A percentile compares a stretch with the other conserved stretches of the same genome.
phyloP scores from a whole-genome alignment of 2,113 vertebrate species.

The Oryzias javanicus region DNA sequence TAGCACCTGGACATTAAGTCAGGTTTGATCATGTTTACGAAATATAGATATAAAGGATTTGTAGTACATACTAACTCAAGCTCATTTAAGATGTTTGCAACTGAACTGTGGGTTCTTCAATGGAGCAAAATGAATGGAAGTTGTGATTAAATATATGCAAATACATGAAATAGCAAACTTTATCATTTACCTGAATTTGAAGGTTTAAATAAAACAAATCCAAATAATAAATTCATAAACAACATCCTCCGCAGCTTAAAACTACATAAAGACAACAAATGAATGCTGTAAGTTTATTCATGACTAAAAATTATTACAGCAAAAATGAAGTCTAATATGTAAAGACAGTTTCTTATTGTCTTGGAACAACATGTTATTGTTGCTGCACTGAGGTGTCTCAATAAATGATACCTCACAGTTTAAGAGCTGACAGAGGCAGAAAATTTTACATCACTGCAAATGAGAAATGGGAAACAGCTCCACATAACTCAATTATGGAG shows the following conservation, averaged over 20 bases:
- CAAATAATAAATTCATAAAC: slow-evolving; percentile 9
- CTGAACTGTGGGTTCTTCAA: slow-evolving; percentile 12
- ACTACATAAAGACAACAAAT: too few species aligned
- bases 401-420: slow-evolving; percentile 17
- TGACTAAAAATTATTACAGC: too few species aligned
- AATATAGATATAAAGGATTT: too few species aligned
- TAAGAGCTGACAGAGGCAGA: background rate
- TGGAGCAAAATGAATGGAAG: slow-evolving; percentile 8
- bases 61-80: too few species aligned
- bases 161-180: slow-evolving; percentile 1
- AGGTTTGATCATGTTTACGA: too few species aligned
- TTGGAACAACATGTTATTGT: background rate
- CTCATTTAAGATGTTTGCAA: slow-evolving; percentile 3
- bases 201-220: slow-evolving; percentile 2
- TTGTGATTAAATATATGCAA: background rate
- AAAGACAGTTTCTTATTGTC: background rate
- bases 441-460: slow-evolving; percentile 3
- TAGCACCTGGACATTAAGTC: too few species aligned
- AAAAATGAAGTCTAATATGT: background rate
- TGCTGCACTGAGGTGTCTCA: background rate
- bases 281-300: too few species aligned
- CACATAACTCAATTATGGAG: slow-evolving; percentile 8
- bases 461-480: slow-evolving; percentile 9
- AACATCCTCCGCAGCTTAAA: too few species aligned
- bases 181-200: too few species aligned